Evolutionary conservation across 37 sponge, comb jelly and placozoan species (phyloP).

Genomic region (Ianthella basta): DNA sequence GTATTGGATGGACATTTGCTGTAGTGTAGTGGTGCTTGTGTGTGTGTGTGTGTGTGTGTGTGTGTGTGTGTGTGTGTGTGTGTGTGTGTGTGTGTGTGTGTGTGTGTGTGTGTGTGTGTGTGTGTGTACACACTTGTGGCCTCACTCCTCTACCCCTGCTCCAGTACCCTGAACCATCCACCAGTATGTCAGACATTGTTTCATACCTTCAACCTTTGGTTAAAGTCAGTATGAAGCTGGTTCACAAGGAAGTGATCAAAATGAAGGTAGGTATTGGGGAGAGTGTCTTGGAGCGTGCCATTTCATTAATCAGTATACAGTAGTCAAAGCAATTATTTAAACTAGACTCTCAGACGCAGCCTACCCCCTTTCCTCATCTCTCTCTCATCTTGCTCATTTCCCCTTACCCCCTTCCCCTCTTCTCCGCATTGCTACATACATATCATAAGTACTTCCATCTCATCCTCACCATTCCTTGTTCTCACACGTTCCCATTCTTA

Average conservation of each 20-base stretch:
- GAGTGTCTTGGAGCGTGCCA: neutral
- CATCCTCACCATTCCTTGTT: too few species aligned
- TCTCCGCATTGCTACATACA: too few species aligned
- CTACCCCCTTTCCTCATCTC: neutral
- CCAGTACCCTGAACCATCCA: neutral
- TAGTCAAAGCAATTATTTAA: too few species aligned
- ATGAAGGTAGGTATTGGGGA: neutral
- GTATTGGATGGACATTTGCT: too few species aligned
- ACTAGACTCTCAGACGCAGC: too few species aligned
- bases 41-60: constrained; percentile 39
- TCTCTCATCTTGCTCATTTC: too few species aligned
- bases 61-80: constrained; percentile 36
- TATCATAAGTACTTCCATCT: too few species aligned
- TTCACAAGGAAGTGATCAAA: neutral
- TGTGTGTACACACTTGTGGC: too few species aligned
- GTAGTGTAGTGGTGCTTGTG: too few species aligned
- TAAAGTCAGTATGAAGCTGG: neutral
- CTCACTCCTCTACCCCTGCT: neutral
- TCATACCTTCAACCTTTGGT: constrained; percentile 16
- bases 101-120: too few species aligned
- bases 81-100: constrained; percentile 33
- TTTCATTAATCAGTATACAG: too few species aligned
- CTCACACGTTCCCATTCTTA: neutral
- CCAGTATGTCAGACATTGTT: neutral
- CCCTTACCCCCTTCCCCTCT: too few species aligned